Percentiles rank a stretch among this genome's conserved stretches.
These are phyloP conservation scores for Agriopis aurantiaria DNA, from an alignment of 2,888 invertebrate genomes.

Conservation along the genomic window DNA sequence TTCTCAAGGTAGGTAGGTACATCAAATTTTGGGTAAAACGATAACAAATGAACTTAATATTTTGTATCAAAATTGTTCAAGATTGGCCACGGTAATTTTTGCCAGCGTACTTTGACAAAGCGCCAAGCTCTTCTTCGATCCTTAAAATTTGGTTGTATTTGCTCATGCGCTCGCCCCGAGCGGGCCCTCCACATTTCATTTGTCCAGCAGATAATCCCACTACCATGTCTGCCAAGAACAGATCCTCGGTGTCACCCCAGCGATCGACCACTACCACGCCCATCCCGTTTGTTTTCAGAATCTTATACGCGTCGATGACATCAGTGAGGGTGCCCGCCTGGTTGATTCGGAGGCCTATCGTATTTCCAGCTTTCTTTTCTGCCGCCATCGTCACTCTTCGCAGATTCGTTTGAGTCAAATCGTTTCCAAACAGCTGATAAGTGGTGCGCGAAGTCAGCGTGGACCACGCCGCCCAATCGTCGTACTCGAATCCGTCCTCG, in stretches of 20 bases:
- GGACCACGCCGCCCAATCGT: conserved; percentile 99
- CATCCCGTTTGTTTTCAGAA: conserved; percentile 98
- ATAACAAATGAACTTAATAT: background rate
- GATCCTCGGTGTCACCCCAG: conserved; percentile 99
- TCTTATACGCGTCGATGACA: conserved; percentile 96
- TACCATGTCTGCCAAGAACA: conserved; percentile 98
- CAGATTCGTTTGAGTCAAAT: conserved; percentile 96
- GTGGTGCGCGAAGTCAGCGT: conserved; percentile 89
- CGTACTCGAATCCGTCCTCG: conserved; percentile 99
- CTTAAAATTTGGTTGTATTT: conserved; percentile 99
- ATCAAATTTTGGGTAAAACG: background rate
- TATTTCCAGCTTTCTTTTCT: conserved; percentile 98
- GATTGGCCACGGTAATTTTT: conserved; percentile 93
- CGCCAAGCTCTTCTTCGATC: conserved; percentile 98
- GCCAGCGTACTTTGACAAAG: conserved; percentile 96
- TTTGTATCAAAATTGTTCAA: background rate
- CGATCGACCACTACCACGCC: conserved; percentile 85
- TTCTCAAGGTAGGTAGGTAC: background rate
- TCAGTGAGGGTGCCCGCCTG: conserved; percentile 99
- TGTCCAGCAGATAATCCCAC: conserved; percentile 99
- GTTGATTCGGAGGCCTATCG: conserved; percentile 96
- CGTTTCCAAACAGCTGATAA: conserved; percentile 96
- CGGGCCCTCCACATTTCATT: conserved; percentile 99
- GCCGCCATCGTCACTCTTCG: conserved; percentile 96
- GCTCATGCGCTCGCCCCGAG: conserved; percentile 97